phyloP scores from a whole-genome alignment of 2,888 invertebrate species.

The Perizoma affinitatum region DNA sequence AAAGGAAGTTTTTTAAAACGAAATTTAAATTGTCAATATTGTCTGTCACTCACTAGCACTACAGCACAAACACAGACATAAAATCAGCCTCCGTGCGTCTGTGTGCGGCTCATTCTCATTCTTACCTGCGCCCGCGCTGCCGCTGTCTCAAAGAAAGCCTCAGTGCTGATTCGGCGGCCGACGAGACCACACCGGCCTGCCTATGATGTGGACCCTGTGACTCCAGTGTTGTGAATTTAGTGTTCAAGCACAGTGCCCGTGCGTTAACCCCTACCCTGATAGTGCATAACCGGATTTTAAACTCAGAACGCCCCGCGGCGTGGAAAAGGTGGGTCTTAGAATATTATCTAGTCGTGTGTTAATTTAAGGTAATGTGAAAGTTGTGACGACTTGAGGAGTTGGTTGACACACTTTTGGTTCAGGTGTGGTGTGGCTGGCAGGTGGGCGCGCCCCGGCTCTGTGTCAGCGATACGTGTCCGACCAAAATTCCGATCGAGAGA shows the following conservation, averaged over 20 bases:
- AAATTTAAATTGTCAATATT: slow-evolving; percentile 40
- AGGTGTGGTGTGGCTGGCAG: slow-evolving; percentile 75
- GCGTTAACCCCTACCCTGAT: slow-evolving; percentile 80
- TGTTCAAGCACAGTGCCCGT: slow-evolving; percentile 78
- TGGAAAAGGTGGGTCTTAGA: slow-evolving; percentile 67
- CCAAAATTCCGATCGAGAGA: slow-evolving; percentile 79
- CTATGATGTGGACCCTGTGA: slow-evolving; percentile 75
- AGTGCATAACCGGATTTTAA: slow-evolving; percentile 80
- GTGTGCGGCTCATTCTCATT: slow-evolving; percentile 69
- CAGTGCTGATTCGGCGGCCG: slow-evolving; percentile 81
- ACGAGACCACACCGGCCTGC: slow-evolving; percentile 74
- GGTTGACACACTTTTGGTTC: slow-evolving; percentile 82
- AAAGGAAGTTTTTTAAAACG: slow-evolving; percentile 29
- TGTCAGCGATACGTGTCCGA: slow-evolving; percentile 69
- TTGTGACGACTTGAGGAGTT: slow-evolving; percentile 76
- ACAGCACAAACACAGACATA: slow-evolving; percentile 36
- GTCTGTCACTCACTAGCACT: slow-evolving; percentile 21
- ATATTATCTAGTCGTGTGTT: slow-evolving; percentile 64
- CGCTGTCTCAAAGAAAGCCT: slow-evolving; percentile 76
- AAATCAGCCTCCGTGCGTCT: slow-evolving; percentile 40
- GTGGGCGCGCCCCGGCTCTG: slow-evolving; percentile 74
- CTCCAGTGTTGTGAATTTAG: slow-evolving; percentile 77
- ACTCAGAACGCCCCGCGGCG: slow-evolving; percentile 72
- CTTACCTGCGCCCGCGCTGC: slow-evolving; percentile 72
- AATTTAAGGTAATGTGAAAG: slow-evolving; percentile 83